Evolutionary conservation across 1,140 invertebrate species (phyloP).

Genomic region (Drosophila murphyi): DNA sequence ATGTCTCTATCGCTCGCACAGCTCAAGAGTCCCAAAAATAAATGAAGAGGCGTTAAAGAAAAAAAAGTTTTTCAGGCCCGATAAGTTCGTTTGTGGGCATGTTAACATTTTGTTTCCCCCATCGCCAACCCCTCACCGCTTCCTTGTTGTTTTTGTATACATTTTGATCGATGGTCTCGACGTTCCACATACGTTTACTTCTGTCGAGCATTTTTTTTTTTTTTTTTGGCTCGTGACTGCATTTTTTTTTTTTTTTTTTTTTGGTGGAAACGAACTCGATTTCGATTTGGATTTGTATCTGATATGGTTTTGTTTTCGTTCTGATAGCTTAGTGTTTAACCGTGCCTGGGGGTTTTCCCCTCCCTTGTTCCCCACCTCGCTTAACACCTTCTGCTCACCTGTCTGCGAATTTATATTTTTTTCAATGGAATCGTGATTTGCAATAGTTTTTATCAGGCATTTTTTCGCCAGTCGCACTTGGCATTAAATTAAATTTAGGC

Average conservation of each 20-base stretch:
- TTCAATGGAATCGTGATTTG: conserved; percentile 16
- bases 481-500: conserved; percentile 25
- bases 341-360: conserved; percentile 7
- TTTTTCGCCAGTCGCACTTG: conserved; percentile 24
- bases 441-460: conserved; percentile 31
- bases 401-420: background rate
- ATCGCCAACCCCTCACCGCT: background rate
- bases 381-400: background rate
- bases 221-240: conserved; percentile 50
- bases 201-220: background rate
- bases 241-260: conserved; percentile 21
- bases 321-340: conserved; percentile 14
- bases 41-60: conserved; percentile 63
- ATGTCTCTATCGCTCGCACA: conserved; percentile 28
- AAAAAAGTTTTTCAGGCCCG: conserved; percentile 48
- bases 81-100: conserved; percentile 62
- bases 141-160: conserved; percentile 10
- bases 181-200: conserved; percentile 55
- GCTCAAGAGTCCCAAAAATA: conserved; percentile 53
- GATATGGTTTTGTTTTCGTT: conserved; percentile 15
- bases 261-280: conserved; percentile 31
- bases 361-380: background rate
- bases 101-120: conserved; percentile 52
- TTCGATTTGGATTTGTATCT: conserved; percentile 35
- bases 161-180: conserved; percentile 56